phyloP scores from a whole-genome alignment of 2,888 invertebrate species.

The Pogonocherus hispidulus region DNA sequence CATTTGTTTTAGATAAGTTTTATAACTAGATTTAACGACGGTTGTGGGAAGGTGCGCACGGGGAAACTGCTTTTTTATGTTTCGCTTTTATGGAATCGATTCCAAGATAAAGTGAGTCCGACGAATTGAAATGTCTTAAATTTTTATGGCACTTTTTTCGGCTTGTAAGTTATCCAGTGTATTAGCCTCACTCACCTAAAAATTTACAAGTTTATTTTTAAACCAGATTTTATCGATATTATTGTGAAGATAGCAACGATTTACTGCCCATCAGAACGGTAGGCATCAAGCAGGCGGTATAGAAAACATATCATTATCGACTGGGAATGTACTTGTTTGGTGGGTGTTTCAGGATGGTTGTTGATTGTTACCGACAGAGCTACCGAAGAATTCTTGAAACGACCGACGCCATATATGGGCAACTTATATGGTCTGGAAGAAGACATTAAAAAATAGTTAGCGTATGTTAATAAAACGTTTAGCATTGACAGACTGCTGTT shows the following conservation, averaged over 20 bases:
- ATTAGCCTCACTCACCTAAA: slow-evolving; percentile 15
- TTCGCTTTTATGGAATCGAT: slow-evolving; percentile 33
- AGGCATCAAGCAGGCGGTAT: neutral
- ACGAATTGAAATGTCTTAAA: slow-evolving; percentile 39
- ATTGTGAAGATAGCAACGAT: slow-evolving; percentile 28
- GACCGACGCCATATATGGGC: slow-evolving; percentile 33
- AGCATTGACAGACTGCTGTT: slow-evolving; percentile 9
- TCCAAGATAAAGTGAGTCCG: slow-evolving; percentile 32
- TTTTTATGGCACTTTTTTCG: slow-evolving; percentile 35
- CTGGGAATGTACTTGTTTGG: slow-evolving; percentile 33
- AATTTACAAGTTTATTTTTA: slow-evolving; percentile 25
- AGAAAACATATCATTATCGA: slow-evolving; percentile 11
- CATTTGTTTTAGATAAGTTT: slow-evolving; percentile 34
- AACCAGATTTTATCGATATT: slow-evolving; percentile 28
- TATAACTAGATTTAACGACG: slow-evolving; percentile 39
- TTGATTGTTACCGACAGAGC: slow-evolving; percentile 39
- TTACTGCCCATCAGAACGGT: slow-evolving; percentile 23
- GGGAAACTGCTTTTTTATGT: slow-evolving; percentile 35
- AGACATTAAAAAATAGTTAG: slow-evolving; percentile 37
- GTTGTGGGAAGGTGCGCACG: slow-evolving; percentile 37
- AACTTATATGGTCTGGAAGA: slow-evolving; percentile 26
- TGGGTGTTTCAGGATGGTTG: slow-evolving; percentile 39
- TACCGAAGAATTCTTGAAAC: slow-evolving; percentile 42
- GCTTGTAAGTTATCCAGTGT: slow-evolving; percentile 10
- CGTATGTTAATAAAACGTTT: slow-evolving; percentile 37